Evolutionary conservation across 2,113 vertebrate genomes (phyloP).

Genomic region (Mesitornis unicolor): DNA sequence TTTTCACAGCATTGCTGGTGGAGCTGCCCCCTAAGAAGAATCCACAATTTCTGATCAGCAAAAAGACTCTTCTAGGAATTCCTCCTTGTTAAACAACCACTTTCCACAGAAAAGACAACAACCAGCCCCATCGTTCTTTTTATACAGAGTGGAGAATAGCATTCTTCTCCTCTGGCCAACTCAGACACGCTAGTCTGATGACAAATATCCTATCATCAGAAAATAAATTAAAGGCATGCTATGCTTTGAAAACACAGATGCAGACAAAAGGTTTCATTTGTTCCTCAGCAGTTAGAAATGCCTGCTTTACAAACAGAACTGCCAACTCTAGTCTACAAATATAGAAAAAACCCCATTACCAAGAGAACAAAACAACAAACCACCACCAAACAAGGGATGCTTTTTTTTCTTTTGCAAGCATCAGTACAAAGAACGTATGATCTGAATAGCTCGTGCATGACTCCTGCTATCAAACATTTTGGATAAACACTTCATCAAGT

Average conservation of each 20-base stretch:
- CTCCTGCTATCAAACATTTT: not conserved
- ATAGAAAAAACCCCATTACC: not conserved
- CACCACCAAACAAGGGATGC: not conserved
- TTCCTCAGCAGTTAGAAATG: not conserved
- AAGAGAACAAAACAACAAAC: not conserved
- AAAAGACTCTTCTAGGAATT: not conserved
- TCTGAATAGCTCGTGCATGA: not conserved
- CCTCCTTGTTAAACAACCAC: not conserved
- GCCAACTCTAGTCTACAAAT: not conserved
- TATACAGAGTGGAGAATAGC: not conserved
- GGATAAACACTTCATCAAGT: not conserved
- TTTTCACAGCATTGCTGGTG: conserved; percentile 99
- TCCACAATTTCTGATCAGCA: not conserved
- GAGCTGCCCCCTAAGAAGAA: conserved; percentile 88
- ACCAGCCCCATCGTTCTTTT: not conserved
- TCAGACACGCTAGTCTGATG: not conserved
- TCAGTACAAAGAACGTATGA: not conserved
- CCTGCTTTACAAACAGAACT: not conserved
- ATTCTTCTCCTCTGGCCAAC: not conserved
- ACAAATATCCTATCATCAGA: not conserved
- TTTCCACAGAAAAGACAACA: not conserved
- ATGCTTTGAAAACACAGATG: not conserved
- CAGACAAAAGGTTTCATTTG: not conserved
- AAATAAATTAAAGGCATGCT: not conserved
- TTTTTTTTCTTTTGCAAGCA: not conserved